phyloP scores from a whole-genome alignment of 2,797 vertebrate genomes.

The Octomys mimax region DNA sequence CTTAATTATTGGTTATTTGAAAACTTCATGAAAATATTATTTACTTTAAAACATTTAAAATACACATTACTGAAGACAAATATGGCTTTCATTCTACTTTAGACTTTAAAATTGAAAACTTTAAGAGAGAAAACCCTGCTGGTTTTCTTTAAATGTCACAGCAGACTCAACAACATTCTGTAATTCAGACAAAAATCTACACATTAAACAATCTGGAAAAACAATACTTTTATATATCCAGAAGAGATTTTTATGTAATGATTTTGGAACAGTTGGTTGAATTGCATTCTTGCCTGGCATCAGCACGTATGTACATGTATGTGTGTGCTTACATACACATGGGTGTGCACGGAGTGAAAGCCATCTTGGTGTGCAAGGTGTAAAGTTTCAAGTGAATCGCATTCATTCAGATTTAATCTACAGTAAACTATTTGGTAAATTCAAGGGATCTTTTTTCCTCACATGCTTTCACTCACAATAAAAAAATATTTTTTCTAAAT shows the following conservation, averaged over 20 bases:
- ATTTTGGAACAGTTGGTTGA: neutral
- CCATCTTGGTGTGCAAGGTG: slow-evolving; percentile 7
- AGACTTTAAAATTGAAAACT: slow-evolving; percentile 10
- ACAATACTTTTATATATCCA: neutral
- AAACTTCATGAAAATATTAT: slow-evolving; percentile 50
- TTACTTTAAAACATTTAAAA: slow-evolving; percentile 57
- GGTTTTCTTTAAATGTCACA: slow-evolving; percentile 32
- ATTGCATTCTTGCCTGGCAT: neutral
- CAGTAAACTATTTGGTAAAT: slow-evolving; percentile 32
- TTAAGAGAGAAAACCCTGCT: slow-evolving; percentile 16
- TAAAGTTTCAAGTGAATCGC: slow-evolving; percentile 35
- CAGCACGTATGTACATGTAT: neutral
- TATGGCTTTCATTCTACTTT: neutral
- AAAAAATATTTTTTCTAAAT: slow-evolving; percentile 24
- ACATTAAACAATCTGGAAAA: neutral
- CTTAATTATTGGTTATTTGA: slow-evolving; percentile 6
- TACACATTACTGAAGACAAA: neutral
- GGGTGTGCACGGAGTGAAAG: slow-evolving; percentile 14
- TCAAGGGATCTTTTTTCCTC: slow-evolving; percentile 54
- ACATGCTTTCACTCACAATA: slow-evolving; percentile 47
- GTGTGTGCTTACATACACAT: neutral
- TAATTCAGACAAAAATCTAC: slow-evolving; percentile 45
- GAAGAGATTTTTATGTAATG: neutral
- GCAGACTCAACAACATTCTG: neutral
- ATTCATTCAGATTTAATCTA: slow-evolving; percentile 54